Conservation (phyloP, 2,113 vertebrate genomes). For the Guaruba guarouba region DNA sequence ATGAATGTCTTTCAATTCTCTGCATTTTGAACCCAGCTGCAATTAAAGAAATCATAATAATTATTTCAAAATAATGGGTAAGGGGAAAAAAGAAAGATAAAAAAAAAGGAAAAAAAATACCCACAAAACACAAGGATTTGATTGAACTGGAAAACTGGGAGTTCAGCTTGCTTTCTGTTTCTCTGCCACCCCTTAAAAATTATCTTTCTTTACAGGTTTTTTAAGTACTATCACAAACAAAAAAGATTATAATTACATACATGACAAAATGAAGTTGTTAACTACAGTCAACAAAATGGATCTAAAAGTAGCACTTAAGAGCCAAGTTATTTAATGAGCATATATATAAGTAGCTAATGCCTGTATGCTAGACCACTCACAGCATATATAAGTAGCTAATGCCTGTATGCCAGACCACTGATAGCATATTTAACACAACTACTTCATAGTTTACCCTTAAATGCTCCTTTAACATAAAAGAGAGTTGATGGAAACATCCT, state of each 20-base stretch:
- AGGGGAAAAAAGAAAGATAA: neutral
- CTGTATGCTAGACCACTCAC: neutral
- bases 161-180: neutral
- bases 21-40: slow-evolving; percentile 91
- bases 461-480: neutral
- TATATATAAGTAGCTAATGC: neutral
- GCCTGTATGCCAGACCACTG: neutral
- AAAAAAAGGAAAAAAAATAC: neutral
- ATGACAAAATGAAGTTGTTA: neutral
- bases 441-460: neutral
- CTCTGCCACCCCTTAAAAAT: neutral
- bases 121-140: neutral
- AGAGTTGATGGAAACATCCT: neutral
- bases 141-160: neutral
- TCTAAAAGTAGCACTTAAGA: neutral
- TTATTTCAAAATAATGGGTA: neutral
- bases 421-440: neutral
- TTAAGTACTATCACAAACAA: neutral
- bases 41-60: slow-evolving; percentile 52
- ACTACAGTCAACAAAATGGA: neutral
- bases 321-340: neutral
- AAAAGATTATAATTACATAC: neutral
- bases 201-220: neutral
- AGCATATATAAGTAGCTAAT: neutral
- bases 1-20: slow-evolving; percentile 93